Conservation (phyloP, 2,113 vertebrate species). For the Uria lomvia region DNA sequence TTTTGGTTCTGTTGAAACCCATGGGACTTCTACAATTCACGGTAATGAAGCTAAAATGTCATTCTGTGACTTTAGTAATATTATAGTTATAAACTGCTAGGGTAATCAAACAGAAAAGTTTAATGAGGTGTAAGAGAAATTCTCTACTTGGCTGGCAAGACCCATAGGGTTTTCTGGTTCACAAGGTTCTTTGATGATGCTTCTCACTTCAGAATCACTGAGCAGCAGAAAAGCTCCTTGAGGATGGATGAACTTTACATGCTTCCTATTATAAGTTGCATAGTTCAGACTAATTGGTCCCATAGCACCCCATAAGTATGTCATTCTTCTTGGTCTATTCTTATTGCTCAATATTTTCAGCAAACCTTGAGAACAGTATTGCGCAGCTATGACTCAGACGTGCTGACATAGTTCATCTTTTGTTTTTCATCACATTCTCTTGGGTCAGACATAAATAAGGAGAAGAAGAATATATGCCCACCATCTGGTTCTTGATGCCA, state of each 20-base stretch:
- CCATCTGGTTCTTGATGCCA: not conserved
- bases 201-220: not conserved
- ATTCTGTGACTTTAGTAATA: not conserved
- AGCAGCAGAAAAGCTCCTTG: not conserved
- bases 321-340: not conserved
- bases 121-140: not conserved
- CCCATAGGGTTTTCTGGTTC: not conserved
- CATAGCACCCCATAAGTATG: not conserved
- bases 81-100: not conserved
- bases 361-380: not conserved
- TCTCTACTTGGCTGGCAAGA: not conserved
- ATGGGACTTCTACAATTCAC: not conserved
- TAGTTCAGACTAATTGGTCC: constrained; percentile 25
- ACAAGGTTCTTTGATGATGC: not conserved
- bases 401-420: not conserved
- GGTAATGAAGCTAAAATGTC: not conserved
- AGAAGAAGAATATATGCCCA: not conserved
- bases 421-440: not conserved
- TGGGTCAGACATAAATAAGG: not conserved
- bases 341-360: not conserved
- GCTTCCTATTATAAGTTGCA: not conserved
- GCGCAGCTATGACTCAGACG: not conserved
- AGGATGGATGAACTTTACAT: constrained; percentile 8
- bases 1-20: not conserved
- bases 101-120: not conserved